Evolutionary conservation across 2,797 vertebrate species (phyloP).

Genomic region (Parotocinclus haroldoi): DNA sequence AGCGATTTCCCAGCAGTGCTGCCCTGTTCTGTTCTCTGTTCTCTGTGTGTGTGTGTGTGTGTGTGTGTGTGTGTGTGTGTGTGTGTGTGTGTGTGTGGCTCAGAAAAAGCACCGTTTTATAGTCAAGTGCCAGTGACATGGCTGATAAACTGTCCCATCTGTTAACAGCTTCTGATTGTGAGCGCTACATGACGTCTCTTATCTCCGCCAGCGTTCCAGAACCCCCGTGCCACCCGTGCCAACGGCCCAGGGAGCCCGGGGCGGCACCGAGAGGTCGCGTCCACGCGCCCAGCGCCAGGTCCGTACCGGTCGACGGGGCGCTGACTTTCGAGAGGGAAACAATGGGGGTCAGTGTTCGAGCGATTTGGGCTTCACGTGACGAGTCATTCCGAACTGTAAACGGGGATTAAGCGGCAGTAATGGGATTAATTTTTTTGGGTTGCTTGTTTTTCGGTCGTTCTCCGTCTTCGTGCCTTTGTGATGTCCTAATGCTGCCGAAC

Average conservation of each 20-base stretch:
- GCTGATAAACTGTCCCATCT: conserved; percentile 43
- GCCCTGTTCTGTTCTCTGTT: conserved; percentile 7
- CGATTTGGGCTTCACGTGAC: too few species aligned
- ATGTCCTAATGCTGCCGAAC: too few species aligned
- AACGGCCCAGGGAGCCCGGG: conserved; percentile 46
- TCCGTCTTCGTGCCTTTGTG: too few species aligned
- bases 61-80: conserved; percentile 22
- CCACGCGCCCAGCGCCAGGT: too few species aligned
- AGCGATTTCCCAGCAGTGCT: conserved; percentile 35
- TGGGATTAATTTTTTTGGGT: too few species aligned
- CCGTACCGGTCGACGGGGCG: too few species aligned
- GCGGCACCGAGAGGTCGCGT: conserved; percentile 21
- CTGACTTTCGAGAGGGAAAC: conserved; percentile 34
- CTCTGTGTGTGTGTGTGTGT: conserved; percentile 10
- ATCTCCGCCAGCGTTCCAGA: conserved; percentile 48
- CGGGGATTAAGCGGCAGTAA: too few species aligned
- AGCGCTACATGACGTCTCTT: conserved; percentile 49
- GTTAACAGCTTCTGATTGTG: conserved; percentile 50
- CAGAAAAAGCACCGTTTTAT: conserved; percentile 36
- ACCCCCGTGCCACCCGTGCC: conserved; percentile 40
- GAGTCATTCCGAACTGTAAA: too few species aligned
- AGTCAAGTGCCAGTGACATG: conserved; percentile 48
- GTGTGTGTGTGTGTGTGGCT: conserved; percentile 11
- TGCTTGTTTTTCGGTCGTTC: too few species aligned
- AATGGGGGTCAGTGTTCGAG: too few species aligned